These are phyloP conservation scores for Orthonyx spaldingii DNA, from an alignment of 2,113 vertebrate species.

Conservation along the genomic window DNA sequence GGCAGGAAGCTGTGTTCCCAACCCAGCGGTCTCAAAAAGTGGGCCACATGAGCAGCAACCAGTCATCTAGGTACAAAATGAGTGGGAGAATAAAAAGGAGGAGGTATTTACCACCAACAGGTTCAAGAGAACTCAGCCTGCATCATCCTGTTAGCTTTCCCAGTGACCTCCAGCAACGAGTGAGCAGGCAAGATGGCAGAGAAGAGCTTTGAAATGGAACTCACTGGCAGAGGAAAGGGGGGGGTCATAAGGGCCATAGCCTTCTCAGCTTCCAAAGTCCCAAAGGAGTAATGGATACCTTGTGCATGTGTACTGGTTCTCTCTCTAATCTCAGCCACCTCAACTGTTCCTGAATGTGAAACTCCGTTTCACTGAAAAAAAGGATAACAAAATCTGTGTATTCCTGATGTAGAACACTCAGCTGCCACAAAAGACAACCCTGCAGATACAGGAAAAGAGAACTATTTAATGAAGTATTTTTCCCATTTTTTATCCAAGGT, in stretches of 20 bases:
- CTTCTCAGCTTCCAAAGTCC: not conserved
- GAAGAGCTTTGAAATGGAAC: not conserved
- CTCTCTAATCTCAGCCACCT: not conserved
- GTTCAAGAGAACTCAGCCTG: not conserved
- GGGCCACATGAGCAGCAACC: not conserved
- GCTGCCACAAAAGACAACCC: not conserved
- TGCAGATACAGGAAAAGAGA: not conserved
- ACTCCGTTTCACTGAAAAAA: not conserved
- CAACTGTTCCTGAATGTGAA: not conserved
- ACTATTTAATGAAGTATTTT: not conserved
- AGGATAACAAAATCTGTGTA: not conserved
- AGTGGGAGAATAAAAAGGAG: not conserved
- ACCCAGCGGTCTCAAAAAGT: not conserved
- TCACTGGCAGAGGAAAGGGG: not conserved
- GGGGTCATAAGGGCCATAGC: fast-evolving
- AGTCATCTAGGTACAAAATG: not conserved
- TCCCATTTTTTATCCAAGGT: not conserved
- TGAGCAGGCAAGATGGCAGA: not conserved
- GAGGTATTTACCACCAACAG: not conserved
- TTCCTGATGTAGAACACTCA: not conserved
- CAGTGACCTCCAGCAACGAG: not conserved
- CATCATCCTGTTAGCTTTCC: not conserved
- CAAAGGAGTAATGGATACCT: not conserved
- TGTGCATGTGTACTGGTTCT: not conserved
- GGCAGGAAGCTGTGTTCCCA: not conserved